Evolutionary conservation across 2,888 invertebrate genomes (phyloP).

Genomic region (Ectobius pallidus): DNA sequence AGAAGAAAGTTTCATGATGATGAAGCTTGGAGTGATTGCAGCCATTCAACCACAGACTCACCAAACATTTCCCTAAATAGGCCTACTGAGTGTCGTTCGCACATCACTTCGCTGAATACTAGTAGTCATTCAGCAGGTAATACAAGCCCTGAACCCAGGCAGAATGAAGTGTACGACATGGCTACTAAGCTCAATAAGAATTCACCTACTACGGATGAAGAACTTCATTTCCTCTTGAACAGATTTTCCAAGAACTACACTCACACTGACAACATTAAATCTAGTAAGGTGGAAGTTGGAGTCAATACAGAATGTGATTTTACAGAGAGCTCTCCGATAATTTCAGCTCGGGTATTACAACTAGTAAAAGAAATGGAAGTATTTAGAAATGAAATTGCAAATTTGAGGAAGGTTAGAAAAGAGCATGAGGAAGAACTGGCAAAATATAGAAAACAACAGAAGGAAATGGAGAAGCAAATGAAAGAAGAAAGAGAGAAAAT

Average conservation of each 20-base stretch:
- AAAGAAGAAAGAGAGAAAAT: slow-evolving; percentile 68
- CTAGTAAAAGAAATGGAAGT: slow-evolving; percentile 68
- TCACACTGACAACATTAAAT: background rate
- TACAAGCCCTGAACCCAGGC: no score
- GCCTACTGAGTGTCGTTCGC: background rate
- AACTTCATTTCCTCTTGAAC: background rate
- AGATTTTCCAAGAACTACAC: background rate
- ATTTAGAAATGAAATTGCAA: slow-evolving; percentile 61
- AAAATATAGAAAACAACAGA: slow-evolving; percentile 65
- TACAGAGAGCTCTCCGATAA: slow-evolving; percentile 53
- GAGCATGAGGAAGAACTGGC: slow-evolving; percentile 58
- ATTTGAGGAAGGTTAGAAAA: slow-evolving; percentile 54
- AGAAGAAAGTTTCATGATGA: slow-evolving; percentile 46
- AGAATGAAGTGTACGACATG: background rate
- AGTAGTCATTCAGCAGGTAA: no score
- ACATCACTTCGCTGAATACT: no score
- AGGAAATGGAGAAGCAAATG: slow-evolving; percentile 56
- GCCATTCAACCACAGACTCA: slow-evolving; percentile 13
- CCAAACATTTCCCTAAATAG: background rate
- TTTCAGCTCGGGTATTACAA: slow-evolving; percentile 66
- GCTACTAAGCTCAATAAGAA: background rate
- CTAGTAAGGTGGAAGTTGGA: background rate
- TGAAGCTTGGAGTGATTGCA: slow-evolving; percentile 50
- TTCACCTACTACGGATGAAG: background rate
- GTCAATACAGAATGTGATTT: background rate